Evolutionary conservation across 2,888 invertebrate genomes (phyloP), one percentile per base, ranked within the genome.

Genomic region (Metalampra italica): DNA sequence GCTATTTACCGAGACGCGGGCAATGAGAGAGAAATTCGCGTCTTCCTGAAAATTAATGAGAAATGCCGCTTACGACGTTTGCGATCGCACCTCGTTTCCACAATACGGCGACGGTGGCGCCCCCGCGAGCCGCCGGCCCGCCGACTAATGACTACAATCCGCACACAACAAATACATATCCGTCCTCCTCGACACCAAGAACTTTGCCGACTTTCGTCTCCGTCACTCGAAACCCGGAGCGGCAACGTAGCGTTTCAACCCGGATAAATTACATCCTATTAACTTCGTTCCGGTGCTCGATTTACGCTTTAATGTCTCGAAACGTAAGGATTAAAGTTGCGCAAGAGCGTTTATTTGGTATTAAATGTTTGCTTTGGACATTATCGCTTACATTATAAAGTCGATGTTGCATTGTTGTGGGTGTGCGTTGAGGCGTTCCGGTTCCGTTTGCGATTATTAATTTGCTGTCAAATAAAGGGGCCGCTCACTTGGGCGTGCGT

Each of bases 381-480:
- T 81, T 86, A 80, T 71, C 57, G 65, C 67, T 70, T 64, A 64
- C 59, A 71, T 67, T 72, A 78, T 84, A 88, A 77, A 85, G 88
- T 79, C 77, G 70, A 78, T 55, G 71, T 85, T 83, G 63, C 69
- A 68, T 71, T 69, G 76, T 68, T 62, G 64, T 57, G 58, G 64
- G 60, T 62, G 71, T 63, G 68, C 64, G 77, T 80, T 87, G 72
- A 63, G 82, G 69, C 82, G 76, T 84, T 87, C 68, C 75, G 71
- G 75, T 82, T 68, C 65, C 67, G 72, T 62, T 64, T 66, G 71
- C 69, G 76, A 79, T 87, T 88, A 89, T 89, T 89, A 88, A 88
- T 88, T 89, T 87, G 86, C 89, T 88, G 89, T 89, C 88, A 89
- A 88, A 88, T 89, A 88, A 88, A 88, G 87, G 86, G 88, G 89